Evolutionary conservation across 2,888 invertebrate species (phyloP), one percentile per base, ranked within the genome.

Genomic region (Xestia xanthographa): DNA sequence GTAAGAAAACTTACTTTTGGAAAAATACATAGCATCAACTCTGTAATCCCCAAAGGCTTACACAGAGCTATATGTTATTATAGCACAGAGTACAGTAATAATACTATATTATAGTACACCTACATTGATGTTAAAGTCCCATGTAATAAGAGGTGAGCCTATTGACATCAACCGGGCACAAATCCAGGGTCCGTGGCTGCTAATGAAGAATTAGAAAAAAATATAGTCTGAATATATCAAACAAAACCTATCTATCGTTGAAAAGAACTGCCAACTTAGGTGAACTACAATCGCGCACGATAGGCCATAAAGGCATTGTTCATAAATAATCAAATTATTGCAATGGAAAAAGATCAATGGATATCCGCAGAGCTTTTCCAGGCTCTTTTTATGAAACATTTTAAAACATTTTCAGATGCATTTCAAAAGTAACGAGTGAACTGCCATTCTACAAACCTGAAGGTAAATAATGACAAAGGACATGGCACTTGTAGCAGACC

Each of bases 401-500:
- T 41, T 9, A 12, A 56, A 65, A 29, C 56, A 41, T 50, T 80
- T 67, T 66, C 81, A 80, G 66, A 63, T 73, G 22, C 20, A 38
- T 62, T 53, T 20, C 3, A 45, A 26, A 82, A 73, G 79, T 82
- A 82, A 88, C 88, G 88, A 62, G 83, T 84, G 85, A 85, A 60
- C 67, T 89, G 29, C 72, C 83, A 45, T 62, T 73, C 6, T 89
- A 91, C 73, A 83, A 87, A n/a, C 88, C 88, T n/a, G 86, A 84
- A 87, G 89, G 90, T 90, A 78, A 85, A 74, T 14, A 53, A 29
- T 79, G 0, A 26, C 3, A 22, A n/a, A 8, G 29, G 17, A 17
- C 26, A n/a, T n/a, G n/a, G n/a, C 12, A 53, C 53, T 48, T 9
- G 48, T 48, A 48, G 48, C 48, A 48, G 48, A 48, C 9, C 8